Conservation (phyloP, 2,888 invertebrate species). For the Callyntrura sp. region DNA sequence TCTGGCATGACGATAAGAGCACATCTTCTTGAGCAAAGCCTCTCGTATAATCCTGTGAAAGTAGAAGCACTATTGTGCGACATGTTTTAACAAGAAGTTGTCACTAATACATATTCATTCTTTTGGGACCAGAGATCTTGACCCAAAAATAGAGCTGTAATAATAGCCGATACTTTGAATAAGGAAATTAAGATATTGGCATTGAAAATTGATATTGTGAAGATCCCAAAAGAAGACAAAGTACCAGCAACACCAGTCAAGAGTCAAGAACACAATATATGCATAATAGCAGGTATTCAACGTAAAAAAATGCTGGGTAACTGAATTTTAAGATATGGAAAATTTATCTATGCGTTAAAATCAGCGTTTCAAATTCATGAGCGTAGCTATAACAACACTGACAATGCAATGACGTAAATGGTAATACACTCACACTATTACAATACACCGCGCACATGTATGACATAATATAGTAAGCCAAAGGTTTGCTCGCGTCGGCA, state of each 20-base stretch:
- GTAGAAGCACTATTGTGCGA: background rate
- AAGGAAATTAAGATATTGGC: conserved; percentile 17
- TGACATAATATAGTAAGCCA: background rate
- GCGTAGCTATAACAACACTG: background rate
- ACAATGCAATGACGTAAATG: no score
- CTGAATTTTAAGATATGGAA: background rate
- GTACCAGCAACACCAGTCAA: background rate
- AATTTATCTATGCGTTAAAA: conserved; percentile 1
- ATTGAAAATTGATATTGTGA: conserved; percentile 25
- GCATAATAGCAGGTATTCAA: background rate
- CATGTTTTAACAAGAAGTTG: background rate
- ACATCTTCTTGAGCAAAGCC: background rate
- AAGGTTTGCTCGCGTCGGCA: background rate
- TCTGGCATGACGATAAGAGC: background rate
- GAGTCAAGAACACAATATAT: background rate
- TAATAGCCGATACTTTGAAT: background rate
- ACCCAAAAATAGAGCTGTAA: conserved; percentile 10
- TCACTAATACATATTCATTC: background rate
- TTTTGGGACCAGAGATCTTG: conserved; percentile 10
- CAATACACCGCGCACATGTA: background rate
- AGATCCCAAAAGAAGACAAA: background rate
- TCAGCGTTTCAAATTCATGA: conserved; percentile 45
- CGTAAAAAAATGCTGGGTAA: background rate
- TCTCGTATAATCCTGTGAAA: background rate
- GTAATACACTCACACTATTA: background rate